Evolutionary conservation across 2,113 vertebrate species (phyloP).

Genomic region (Phocoena phocoena): DNA sequence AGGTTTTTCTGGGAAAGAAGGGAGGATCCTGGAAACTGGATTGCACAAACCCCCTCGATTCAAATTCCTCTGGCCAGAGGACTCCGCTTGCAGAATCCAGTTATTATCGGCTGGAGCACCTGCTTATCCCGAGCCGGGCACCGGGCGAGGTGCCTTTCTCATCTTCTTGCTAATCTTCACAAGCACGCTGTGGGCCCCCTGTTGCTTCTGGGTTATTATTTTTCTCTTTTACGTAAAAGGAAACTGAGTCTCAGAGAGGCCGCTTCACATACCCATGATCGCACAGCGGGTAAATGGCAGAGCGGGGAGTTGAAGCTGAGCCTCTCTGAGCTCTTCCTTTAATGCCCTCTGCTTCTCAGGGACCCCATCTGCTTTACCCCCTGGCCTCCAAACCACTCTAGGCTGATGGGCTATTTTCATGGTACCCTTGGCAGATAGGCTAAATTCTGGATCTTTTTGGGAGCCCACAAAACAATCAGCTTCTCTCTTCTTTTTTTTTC

Average conservation of each 20-base stretch:
- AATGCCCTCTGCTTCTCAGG: not conserved
- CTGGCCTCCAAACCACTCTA: not conserved
- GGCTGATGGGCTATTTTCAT: not conserved
- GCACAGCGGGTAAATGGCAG: not conserved
- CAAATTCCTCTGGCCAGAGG: conserved; percentile 1
- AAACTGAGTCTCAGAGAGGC: not conserved
- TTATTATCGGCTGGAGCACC: not conserved
- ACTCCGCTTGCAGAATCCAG: not conserved
- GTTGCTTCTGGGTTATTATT: not conserved
- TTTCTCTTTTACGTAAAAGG: not conserved
- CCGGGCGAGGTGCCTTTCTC: not conserved
- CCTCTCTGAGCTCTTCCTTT: not conserved
- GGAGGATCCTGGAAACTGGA: conserved; percentile 56
- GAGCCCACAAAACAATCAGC: not conserved
- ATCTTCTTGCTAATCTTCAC: not conserved
- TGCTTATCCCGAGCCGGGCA: not conserved
- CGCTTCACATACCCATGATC: not conserved
- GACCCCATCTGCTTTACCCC: not conserved
- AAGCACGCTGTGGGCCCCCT: not conserved
- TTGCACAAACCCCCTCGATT: conserved; percentile 50
- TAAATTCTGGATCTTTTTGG: not conserved
- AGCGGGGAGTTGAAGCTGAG: not conserved
- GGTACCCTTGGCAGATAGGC: not conserved
- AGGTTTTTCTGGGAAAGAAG: conserved; percentile 71
- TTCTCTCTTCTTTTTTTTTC: not conserved